phyloP scores from a whole-genome alignment of 2,888 invertebrate genomes.

The Dexiosoma caninum region DNA sequence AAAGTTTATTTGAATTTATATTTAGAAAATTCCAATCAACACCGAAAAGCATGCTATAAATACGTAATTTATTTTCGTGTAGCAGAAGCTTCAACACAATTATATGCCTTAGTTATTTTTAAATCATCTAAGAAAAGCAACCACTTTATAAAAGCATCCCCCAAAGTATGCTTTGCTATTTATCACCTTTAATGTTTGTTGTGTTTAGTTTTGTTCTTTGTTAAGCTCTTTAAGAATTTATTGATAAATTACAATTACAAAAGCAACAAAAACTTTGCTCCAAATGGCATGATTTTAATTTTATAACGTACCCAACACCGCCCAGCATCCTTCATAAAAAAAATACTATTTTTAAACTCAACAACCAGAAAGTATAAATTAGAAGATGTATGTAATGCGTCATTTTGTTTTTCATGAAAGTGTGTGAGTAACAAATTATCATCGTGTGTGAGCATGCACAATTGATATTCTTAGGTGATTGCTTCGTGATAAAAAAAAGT shows the following conservation, averaged over 20 bases:
- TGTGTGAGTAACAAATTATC: no score
- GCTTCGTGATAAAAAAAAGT: no score
- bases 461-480: no score
- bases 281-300: not conserved
- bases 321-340: no score
- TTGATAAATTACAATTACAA: constrained; percentile 31
- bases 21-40: constrained; percentile 31
- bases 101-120: not conserved
- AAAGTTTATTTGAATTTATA: constrained; percentile 1
- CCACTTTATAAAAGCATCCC: not conserved
- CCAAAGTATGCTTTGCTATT: constrained; percentile 20
- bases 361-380: no score
- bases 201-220: not conserved
- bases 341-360: not conserved
- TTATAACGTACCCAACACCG: no score
- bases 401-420: no score
- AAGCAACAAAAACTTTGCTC: not conserved
- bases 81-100: not conserved
- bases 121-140: not conserved
- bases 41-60: constrained; percentile 29
- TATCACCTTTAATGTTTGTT: constrained; percentile 2
- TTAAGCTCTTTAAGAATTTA: not conserved
- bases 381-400: no score
- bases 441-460: no score
- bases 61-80: constrained; percentile 9